Evolutionary conservation across 1,140 invertebrate genomes (phyloP).

Genomic region (Temnothorax longispinosus): DNA sequence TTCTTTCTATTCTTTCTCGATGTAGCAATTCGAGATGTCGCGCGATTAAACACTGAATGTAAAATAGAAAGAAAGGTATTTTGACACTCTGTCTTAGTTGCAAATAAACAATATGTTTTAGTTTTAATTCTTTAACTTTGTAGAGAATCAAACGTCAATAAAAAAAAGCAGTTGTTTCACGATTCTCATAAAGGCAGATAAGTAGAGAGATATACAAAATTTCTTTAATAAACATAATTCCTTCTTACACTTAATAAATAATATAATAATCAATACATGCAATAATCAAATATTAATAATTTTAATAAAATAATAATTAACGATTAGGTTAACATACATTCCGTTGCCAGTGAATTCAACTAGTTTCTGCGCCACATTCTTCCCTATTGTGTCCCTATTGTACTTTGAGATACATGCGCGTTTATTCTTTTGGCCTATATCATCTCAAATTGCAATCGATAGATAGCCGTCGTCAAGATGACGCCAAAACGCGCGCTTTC

Average conservation of each 20-base stretch:
- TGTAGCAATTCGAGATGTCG: neutral
- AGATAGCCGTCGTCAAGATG: slow-evolving; percentile 78
- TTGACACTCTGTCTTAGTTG: neutral
- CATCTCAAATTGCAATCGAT: slow-evolving; percentile 81
- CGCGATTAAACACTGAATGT: neutral
- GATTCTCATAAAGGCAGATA: no score
- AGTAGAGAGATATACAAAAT: no score
- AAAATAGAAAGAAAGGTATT: neutral
- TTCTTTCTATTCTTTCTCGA: neutral
- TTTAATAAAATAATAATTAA: neutral
- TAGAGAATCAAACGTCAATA: no score
- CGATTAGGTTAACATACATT: neutral
- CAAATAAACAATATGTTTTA: neutral
- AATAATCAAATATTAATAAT: neutral
- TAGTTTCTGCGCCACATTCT: slow-evolving; percentile 2
- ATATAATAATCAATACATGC: neutral
- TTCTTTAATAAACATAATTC: no score
- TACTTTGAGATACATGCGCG: slow-evolving; percentile 55
- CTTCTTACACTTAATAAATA: neutral
- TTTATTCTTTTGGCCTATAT: slow-evolving; percentile 43
- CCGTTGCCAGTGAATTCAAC: neutral
- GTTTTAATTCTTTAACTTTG: neutral
- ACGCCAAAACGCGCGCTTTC: slow-evolving; percentile 75
- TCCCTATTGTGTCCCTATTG: neutral
- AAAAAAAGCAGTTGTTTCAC: no score